Conservation (phyloP, 2,113 vertebrate genomes). For the Brachyhypopomus gauderio region DNA sequence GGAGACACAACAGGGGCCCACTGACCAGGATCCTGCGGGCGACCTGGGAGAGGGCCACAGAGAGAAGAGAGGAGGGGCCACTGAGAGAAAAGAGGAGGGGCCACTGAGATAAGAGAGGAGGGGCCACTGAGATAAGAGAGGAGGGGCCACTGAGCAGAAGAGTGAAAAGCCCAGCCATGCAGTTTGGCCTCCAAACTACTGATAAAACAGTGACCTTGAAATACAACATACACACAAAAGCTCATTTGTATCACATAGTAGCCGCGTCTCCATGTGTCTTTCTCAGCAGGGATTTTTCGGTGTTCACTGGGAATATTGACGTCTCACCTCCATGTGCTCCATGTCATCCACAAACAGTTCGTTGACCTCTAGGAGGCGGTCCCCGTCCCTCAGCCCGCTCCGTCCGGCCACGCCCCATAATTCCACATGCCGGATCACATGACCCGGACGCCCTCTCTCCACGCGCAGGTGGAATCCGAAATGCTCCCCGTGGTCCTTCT, state of each 20-base stretch:
- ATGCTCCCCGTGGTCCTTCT: slow-evolving; percentile 65
- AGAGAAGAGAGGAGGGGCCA: slow-evolving; percentile 9
- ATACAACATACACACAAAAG: too few relatives aligned
- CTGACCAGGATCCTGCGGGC: slow-evolving; percentile 81
- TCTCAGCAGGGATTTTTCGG: neutral
- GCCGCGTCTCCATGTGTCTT: neutral
- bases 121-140: neutral
- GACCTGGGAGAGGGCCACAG: slow-evolving; percentile 71
- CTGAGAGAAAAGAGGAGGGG: neutral
- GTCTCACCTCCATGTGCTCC: slow-evolving; percentile 75
- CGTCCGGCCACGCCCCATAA: slow-evolving; percentile 74
- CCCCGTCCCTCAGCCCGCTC: slow-evolving; percentile 81
- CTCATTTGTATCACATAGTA: neutral
- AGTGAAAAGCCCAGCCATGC: neutral
- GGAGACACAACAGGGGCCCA: slow-evolving; percentile 79
- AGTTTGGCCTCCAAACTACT: neutral
- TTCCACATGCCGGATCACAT: slow-evolving; percentile 77
- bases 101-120: slow-evolving; percentile 1
- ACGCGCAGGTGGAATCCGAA: slow-evolving; percentile 82
- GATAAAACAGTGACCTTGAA: neutral
- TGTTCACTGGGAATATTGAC: neutral
- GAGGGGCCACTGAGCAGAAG: neutral
- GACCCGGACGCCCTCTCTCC: slow-evolving; percentile 71
- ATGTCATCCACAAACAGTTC: slow-evolving; percentile 72
- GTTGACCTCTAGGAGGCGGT: slow-evolving; percentile 88